Base-by-base conservation (phyloP, 1,140 invertebrate genomes). In the Drosophila punjabiensis region DNA sequence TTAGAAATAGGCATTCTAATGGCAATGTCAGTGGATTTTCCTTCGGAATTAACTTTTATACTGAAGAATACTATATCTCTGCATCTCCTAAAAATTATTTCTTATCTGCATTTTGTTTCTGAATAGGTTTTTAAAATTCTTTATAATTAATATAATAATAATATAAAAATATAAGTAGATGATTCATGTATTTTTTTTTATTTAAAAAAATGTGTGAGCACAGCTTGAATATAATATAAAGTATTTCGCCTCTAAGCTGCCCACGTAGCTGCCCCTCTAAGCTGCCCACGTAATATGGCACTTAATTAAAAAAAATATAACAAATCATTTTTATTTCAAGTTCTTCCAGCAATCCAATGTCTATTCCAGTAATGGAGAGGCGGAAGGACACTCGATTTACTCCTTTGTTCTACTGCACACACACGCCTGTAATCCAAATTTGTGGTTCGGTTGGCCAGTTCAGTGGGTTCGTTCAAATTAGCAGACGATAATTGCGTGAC, bases 341-440 rank as follows among this genome's bases (percentile, higher is more conserved):
- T 24, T 9, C 4, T 35, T 9, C 41, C 52, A 61, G 39, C 16
- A n/a, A 28, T 16, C 33, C 32, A 32, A 10, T 30, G n/a, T 28
- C 11, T 50, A 59, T 47, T 43, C 20, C 20, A 56, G 20, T 66
- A 52, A 30, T n/a, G 9, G 35, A 28, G n/a, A n/a, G 28, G 47
- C 30, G 18, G 14, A 53, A 35, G 14, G n/a, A 39, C 55, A 37
- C 55, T 24, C 47, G 35, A 39, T 74, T 48, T 48, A 30, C 48
- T 35, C n/a, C 18, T 30, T 75, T 81, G 60, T 67, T 62, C 58
- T 64, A 55, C 35, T 39, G 37, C 50, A 48, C 33, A 20, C 33
- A 20, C 37, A 10, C 9, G 45, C 30, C 43, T 32, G 52, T 48
- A 80, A 83, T 71, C 70, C 53, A 41, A 77, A 77, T 80, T 84